Conservation (phyloP, 2,797 vertebrate species). For the Hydrolagus colliei region DNA sequence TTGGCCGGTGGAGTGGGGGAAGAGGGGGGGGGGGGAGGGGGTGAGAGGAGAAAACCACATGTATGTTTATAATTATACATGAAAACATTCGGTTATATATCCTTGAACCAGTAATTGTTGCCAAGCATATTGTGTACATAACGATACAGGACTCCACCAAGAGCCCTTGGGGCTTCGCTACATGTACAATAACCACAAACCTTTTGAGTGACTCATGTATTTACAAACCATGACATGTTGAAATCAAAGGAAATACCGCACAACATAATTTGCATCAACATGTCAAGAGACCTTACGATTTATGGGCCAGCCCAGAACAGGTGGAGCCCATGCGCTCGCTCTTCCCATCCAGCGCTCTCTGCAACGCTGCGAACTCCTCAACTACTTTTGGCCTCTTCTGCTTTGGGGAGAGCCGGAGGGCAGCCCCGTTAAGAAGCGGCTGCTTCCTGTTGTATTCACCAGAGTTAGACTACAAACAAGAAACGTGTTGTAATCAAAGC, state of each 20-base stretch:
- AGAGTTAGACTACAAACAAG: background rate
- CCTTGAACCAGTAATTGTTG: conserved; percentile 24
- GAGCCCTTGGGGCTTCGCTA: conserved; percentile 75
- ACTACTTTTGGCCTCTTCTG: background rate
- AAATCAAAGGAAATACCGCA: conserved; percentile 99
- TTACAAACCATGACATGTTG: conserved; percentile 97
- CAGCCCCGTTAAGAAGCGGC: background rate
- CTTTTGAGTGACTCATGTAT: conserved; percentile 94
- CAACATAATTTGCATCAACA: conserved; percentile 98
- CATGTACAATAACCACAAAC: conserved; percentile 91
- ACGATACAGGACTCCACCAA: conserved; percentile 63
- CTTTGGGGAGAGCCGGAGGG: background rate
- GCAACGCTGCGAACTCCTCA: background rate
- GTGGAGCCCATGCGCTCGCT: conserved; percentile 55
- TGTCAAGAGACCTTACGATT: conserved; percentile 87
- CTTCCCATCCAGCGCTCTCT: background rate
- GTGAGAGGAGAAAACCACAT: background rate
- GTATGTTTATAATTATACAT: background rate
- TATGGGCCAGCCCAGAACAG: conserved; percentile 73
- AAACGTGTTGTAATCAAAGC: background rate
- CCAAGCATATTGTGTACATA: conserved; percentile 12
- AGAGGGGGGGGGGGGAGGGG: too few relatives aligned
- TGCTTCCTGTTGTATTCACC: background rate
- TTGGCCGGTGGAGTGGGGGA: too few relatives aligned
- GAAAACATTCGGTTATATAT: background rate